Evolutionary conservation across 1,140 invertebrate genomes (phyloP).

Genomic region (Drosophila hydei): DNA sequence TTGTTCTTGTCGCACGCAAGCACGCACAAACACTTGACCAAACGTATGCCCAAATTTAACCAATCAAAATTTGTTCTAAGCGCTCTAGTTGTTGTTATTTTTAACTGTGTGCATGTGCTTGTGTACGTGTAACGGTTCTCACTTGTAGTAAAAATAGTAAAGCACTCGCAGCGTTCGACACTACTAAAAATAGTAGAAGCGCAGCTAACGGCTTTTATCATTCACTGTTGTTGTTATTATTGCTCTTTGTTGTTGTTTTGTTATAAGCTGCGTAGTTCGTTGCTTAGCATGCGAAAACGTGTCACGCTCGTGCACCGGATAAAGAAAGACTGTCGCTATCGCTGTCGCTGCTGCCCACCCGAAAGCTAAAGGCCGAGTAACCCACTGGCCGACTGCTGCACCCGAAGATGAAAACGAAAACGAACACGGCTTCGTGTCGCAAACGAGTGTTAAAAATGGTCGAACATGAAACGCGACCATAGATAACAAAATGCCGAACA

Average conservation of each 20-base stretch:
- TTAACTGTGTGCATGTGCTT: slow-evolving; percentile 3
- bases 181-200: slow-evolving; percentile 43
- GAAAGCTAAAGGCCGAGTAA: slow-evolving; percentile 57
- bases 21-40: slow-evolving; percentile 5
- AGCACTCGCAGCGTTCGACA: slow-evolving; percentile 40
- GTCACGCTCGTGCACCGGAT: slow-evolving; percentile 71
- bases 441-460: slow-evolving; percentile 6
- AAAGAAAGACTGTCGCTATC: slow-evolving; percentile 69
- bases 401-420: slow-evolving; percentile 19
- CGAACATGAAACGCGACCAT: slow-evolving; percentile 47
- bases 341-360: slow-evolving; percentile 19
- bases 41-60: slow-evolving; percentile 10
- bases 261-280: slow-evolving; percentile 39
- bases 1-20: slow-evolving; percentile 16
- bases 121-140: background rate
- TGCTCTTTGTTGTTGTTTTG: slow-evolving; percentile 27
- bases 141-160: slow-evolving; percentile 46
- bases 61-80: slow-evolving; percentile 1
- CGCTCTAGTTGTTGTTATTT: background rate
- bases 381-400: slow-evolving; percentile 43
- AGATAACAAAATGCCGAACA: slow-evolving; percentile 50
- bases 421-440: slow-evolving; percentile 10
- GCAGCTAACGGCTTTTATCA: slow-evolving; percentile 34
- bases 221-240: slow-evolving; percentile 24
- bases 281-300: slow-evolving; percentile 56